Base-by-base conservation (phyloP, 2,888 invertebrate species). In the Drosophila recens region DNA sequence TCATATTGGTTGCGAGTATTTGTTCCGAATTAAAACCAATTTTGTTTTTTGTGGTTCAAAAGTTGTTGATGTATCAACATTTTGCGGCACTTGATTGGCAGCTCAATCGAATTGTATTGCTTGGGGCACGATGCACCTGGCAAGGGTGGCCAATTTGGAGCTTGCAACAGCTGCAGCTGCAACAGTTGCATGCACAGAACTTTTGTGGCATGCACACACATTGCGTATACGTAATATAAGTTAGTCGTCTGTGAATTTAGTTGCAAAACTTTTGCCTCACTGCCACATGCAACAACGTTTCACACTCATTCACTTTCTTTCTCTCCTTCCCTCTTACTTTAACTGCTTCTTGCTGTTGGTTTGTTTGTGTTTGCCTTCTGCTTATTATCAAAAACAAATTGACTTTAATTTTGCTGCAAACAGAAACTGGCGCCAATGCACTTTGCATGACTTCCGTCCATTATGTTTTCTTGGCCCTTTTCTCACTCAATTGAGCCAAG, bases 311-410 rank as follows among this genome's bases (percentile, higher is more conserved):
- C 2, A 36, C 13, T 11, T 13, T 20, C 34, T 13, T 6, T 8
- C 40, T 15, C 23, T 23, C 15, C 8, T 30, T 30, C 8, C 8
- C 30, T 8, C 30, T 5, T 2, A 5, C 30, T 8, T 30, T 30
- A 8, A 30, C 30, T 30, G 30, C 5, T 30, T 23, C 23, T 23
- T 23, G 20, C 20, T 27, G 46, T 30, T 40, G 68, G 34, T 33
- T 40, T 71, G 34, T 40, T 27, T 68, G 20, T 54, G 33, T 57
- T 67, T 71, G 48, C 57, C 40, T 58, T 64, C 59, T 46, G 56
- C 71, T 80, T 80, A 78, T 86, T 78, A 82, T 71, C 72, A 69
- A 80, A n/a, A 85, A 73, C 83, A 88, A 84, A 84, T 84, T 87
- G 82, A 75, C 86, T 82, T 82, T 73, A 72, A 76, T 89, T 78